Evolutionary conservation across 2,113 vertebrate genomes (phyloP).

Genomic region (Ciconia maguari): DNA sequence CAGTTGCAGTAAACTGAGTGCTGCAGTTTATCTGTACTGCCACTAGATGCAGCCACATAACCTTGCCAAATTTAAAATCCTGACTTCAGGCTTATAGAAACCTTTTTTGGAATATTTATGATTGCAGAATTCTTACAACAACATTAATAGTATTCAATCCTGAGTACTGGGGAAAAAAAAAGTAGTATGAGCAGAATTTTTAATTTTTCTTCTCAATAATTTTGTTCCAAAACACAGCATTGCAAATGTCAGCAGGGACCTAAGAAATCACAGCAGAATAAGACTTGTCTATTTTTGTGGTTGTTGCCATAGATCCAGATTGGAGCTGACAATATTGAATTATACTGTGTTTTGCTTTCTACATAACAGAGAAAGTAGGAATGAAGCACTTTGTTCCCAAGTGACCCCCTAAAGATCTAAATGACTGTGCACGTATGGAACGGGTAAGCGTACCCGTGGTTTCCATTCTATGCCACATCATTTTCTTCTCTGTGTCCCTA

Average conservation of each 20-base stretch:
- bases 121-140: not conserved
- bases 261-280: not conserved
- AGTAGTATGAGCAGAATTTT: not conserved
- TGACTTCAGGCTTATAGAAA: not conserved
- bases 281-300: not conserved
- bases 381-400: not conserved
- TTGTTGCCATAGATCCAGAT: constrained; percentile 42
- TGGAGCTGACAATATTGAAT: constrained; percentile 17
- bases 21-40: not conserved
- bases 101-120: not conserved
- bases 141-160: not conserved
- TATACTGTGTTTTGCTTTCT: not conserved
- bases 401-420: not conserved
- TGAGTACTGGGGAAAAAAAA: not conserved
- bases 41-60: constrained; percentile 68
- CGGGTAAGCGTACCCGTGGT: not conserved
- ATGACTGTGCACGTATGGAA: not conserved
- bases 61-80: constrained; percentile 15
- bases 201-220: not conserved
- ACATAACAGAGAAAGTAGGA: not conserved
- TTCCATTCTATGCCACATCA: not conserved
- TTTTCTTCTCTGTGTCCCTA: not conserved
- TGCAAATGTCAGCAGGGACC: not conserved
- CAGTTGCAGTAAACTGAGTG: not conserved
- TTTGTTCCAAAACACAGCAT: not conserved